Evolutionary conservation across 2,113 vertebrate genomes (phyloP).

Genomic region (Tachysurus fulvidraco): DNA sequence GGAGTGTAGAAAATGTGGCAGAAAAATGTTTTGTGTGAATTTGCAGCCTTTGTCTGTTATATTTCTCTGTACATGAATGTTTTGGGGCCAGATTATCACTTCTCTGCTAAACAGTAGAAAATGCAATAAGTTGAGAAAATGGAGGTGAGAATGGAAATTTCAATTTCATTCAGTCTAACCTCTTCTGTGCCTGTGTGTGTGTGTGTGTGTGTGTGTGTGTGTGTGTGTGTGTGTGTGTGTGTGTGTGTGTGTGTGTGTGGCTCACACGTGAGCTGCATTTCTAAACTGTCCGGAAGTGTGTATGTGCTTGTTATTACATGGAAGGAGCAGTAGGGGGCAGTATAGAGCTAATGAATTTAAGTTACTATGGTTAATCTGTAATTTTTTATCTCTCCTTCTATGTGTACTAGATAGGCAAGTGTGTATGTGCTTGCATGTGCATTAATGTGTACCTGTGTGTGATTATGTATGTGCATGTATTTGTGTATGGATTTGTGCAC

Average conservation of each 20-base stretch:
- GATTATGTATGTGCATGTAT: not conserved
- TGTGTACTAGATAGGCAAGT: not conserved
- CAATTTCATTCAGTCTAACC: not conserved
- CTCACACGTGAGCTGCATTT: constrained; percentile 5
- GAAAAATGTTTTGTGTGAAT: not conserved
- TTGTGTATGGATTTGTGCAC: not conserved
- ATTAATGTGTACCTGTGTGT: not conserved
- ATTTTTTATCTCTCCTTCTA: not conserved
- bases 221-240: not conserved
- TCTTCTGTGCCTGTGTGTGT: not conserved
- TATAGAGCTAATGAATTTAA: constrained; percentile 18
- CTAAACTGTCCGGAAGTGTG: not conserved
- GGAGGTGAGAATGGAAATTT: not conserved
- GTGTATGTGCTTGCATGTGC: not conserved
- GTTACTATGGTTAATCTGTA: not conserved
- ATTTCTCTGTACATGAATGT: not conserved
- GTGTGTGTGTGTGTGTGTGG: not conserved
- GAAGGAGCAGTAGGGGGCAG: constrained; percentile 4
- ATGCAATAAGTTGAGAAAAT: not conserved
- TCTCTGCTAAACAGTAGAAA: not conserved
- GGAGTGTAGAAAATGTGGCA: not conserved
- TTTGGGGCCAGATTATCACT: not conserved
- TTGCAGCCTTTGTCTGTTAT: not conserved
- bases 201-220: not conserved
- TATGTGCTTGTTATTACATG: not conserved